phyloP scores from a whole-genome alignment of 2,113 vertebrate species.

The Scytalopus superciliaris region DNA sequence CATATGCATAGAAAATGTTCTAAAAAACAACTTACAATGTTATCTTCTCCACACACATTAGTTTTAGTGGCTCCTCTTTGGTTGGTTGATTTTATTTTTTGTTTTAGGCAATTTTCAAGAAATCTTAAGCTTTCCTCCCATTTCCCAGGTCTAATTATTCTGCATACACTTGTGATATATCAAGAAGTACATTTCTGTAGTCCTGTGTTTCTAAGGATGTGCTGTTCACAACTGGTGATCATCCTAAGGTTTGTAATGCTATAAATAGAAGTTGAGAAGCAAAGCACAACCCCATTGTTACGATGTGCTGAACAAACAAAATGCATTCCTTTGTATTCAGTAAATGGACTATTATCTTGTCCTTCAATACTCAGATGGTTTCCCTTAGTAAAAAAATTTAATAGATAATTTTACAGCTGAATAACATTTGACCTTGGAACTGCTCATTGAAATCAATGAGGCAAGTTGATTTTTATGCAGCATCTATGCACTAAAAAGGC shows the following conservation, averaged over 20 bases:
- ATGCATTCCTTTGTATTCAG: slow-evolving; percentile 3
- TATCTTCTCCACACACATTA: background rate
- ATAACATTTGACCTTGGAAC: slow-evolving; percentile 52
- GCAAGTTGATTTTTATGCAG: slow-evolving; percentile 49
- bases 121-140: background rate
- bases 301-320: slow-evolving; percentile 43
- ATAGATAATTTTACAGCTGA: slow-evolving; percentile 57
- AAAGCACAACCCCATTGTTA: background rate
- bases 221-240: background rate
- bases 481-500: slow-evolving; percentile 39
- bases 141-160: background rate
- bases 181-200: background rate
- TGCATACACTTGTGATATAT: background rate
- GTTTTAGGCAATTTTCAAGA: background rate
- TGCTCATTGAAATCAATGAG: slow-evolving; percentile 57
- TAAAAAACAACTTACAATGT: background rate
- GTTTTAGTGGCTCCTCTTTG: background rate
- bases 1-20: background rate
- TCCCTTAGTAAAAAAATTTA: slow-evolving; percentile 30
- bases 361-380: slow-evolving; percentile 42
- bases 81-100: background rate
- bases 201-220: background rate
- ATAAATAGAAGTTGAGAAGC: background rate
- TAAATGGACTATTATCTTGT: slow-evolving; percentile 44
- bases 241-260: background rate